phyloP scores from a whole-genome alignment of 2,888 invertebrate genomes.

The Euclidia mi region DNA sequence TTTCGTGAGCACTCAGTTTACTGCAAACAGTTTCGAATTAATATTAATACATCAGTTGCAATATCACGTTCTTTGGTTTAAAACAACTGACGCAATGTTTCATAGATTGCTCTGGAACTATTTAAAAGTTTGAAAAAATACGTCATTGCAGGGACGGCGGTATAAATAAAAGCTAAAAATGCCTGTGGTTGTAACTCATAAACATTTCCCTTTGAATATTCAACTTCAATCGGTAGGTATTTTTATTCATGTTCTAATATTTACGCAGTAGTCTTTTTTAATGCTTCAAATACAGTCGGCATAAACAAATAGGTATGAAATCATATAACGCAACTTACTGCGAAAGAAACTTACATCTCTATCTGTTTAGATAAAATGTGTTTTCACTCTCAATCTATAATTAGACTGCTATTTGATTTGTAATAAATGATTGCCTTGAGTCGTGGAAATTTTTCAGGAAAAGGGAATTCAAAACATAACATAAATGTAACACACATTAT shows the following conservation, averaged over 20 bases:
- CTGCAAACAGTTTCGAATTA: constrained; percentile 4
- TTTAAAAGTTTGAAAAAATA: constrained; percentile 14
- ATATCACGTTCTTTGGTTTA: too few relatives aligned
- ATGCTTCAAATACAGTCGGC: background rate
- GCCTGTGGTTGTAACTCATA: constrained; percentile 16
- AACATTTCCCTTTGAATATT: constrained; percentile 37
- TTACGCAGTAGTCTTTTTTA: background rate
- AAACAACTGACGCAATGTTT: background rate
- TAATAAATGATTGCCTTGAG: too few relatives aligned
- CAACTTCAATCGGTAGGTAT: constrained; percentile 26
- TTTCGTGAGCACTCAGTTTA: constrained; percentile 5
- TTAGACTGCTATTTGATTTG: too few relatives aligned
- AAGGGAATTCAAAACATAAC: too few relatives aligned
- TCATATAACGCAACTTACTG: too few relatives aligned
- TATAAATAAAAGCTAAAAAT: constrained; percentile 20
- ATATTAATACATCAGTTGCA: too few relatives aligned
- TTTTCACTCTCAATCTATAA: too few relatives aligned
- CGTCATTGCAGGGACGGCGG: background rate
- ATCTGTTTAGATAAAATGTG: too few relatives aligned
- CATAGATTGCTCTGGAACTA: constrained; percentile 13
- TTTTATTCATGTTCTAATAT: background rate
- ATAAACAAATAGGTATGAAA: too few relatives aligned
- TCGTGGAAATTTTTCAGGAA: too few relatives aligned
- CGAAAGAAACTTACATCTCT: too few relatives aligned
- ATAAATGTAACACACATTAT: too few relatives aligned